phyloP scores from a whole-genome alignment of 2,113 vertebrate genomes.

The Neotragus pygmaeus region DNA sequence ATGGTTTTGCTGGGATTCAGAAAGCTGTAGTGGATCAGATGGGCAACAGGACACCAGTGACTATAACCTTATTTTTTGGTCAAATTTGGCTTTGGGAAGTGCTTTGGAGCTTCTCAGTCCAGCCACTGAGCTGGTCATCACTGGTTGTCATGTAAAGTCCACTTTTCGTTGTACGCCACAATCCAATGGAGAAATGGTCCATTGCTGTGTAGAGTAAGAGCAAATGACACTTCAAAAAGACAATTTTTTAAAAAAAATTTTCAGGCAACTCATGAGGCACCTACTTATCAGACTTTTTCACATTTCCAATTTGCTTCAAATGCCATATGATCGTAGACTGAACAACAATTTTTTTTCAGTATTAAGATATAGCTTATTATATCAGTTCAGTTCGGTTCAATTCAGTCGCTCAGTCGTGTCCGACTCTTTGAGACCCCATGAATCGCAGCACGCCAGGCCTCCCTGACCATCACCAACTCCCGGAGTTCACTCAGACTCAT shows the following conservation, averaged over 20 bases:
- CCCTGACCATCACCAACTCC: too few relatives aligned
- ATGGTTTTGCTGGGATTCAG: neutral
- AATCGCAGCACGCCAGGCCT: too few relatives aligned
- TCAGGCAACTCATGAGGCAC: neutral
- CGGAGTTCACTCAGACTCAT: too few relatives aligned
- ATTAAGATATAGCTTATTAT: neutral
- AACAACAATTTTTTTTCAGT: neutral
- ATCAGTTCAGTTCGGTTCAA: too few relatives aligned
- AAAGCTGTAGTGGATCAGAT: neutral
- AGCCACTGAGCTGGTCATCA: neutral
- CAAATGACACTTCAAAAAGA: neutral
- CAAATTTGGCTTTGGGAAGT: neutral
- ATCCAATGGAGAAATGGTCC: neutral
- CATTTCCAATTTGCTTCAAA: neutral
- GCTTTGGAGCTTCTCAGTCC: neutral
- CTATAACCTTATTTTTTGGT: neutral
- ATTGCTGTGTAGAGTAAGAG: neutral
- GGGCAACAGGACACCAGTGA: neutral
- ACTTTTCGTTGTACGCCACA: neutral
- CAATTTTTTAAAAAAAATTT: neutral
- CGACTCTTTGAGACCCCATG: fast-evolving
- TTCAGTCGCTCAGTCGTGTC: too few relatives aligned
- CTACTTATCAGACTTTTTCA: neutral
- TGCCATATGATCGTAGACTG: neutral
- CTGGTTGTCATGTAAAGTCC: neutral